Evolutionary conservation across 1,140 invertebrate species (phyloP).

Genomic region (Triops cancriformis): DNA sequence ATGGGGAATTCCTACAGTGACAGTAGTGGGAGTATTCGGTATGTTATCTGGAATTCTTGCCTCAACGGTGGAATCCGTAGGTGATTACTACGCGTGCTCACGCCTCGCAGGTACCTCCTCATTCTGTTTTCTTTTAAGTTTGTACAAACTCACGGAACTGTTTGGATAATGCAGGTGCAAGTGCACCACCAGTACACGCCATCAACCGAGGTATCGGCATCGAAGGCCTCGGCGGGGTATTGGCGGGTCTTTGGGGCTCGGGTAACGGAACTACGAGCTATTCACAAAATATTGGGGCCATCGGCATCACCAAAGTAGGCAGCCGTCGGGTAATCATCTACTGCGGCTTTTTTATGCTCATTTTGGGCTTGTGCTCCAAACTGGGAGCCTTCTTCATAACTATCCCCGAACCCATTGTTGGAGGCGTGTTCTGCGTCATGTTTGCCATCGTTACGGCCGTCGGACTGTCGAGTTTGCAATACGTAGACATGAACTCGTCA

Average conservation of each 20-base stretch:
- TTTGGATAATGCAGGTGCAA: conserved; percentile 48
- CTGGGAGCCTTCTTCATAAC: conserved; percentile 78
- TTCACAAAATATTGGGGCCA: conserved; percentile 80
- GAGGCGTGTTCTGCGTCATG: conserved; percentile 77
- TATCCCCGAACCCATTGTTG: conserved; percentile 80
- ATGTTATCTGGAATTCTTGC: conserved; percentile 76
- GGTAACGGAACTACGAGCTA: conserved; percentile 82
- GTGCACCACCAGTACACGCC: conserved; percentile 71
- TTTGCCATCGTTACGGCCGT: conserved; percentile 78
- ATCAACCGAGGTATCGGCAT: conserved; percentile 77
- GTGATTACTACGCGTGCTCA: conserved; percentile 80
- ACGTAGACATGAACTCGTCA: conserved; percentile 68
- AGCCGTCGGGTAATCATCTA: conserved; percentile 76
- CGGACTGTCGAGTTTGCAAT: conserved; percentile 70
- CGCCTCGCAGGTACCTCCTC: conserved; percentile 50
- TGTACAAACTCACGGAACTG: background rate
- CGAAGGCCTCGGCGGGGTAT: conserved; percentile 70
- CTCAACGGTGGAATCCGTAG: conserved; percentile 76
- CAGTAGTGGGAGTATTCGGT: conserved; percentile 62
- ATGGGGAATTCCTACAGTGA: conserved; percentile 74
- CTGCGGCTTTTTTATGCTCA: conserved; percentile 64
- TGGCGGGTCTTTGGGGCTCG: conserved; percentile 70
- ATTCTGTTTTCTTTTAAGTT: background rate
- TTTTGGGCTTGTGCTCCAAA: conserved; percentile 71
- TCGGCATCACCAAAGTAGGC: conserved; percentile 62